Base-by-base conservation (phyloP, 2,113 vertebrate genomes). In the Serinus canaria region DNA sequence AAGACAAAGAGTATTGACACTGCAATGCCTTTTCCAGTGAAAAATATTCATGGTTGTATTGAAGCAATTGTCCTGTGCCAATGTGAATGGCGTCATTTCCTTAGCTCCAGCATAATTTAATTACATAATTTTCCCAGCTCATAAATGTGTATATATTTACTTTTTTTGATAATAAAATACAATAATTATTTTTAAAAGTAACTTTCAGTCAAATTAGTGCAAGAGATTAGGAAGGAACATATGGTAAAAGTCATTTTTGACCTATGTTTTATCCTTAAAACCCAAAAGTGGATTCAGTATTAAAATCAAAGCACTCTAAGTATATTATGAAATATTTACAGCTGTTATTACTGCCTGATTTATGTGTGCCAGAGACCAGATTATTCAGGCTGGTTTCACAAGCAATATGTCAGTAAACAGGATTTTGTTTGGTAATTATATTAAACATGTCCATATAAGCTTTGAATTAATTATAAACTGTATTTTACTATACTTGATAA, bases 381-480 rank as follows among this genome's bases (percentile, higher is more conserved):
- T 95, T 97, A 97, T 96, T 97, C 96, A 95, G 79, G 94, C 90
- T 90, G 89, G 94, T 93, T 89, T 93, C 85, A 96, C 91, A 96
- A 96, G 90, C 86, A 97, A 59, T 95, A 96, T 90, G 94, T 94
- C 89, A 91, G 95, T 94, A 97, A 98, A 97, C 92, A 94, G 93
- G 93, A 97, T 96, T 97, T 97, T 90, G 92, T 94, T 95, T 96
- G 87, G 90, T 96, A 97, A 97, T 96, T 97, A 94, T 86, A 94
- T 90, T 96, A 97, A 96, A 83, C 73, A 85, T 95, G 92, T 83
- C 85, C 91, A 95, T 94, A 77, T 93, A 96, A 97, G 93, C 93
- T 96, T 85, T 78, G 80, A 93, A 91, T 95, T 97, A 95, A 97
- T 97, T 97, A 95, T 91, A 96, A 97, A 96, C 67, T 55, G 87